phyloP scores from a whole-genome alignment of 2,113 vertebrate genomes.

The Polypterus bichir region DNA sequence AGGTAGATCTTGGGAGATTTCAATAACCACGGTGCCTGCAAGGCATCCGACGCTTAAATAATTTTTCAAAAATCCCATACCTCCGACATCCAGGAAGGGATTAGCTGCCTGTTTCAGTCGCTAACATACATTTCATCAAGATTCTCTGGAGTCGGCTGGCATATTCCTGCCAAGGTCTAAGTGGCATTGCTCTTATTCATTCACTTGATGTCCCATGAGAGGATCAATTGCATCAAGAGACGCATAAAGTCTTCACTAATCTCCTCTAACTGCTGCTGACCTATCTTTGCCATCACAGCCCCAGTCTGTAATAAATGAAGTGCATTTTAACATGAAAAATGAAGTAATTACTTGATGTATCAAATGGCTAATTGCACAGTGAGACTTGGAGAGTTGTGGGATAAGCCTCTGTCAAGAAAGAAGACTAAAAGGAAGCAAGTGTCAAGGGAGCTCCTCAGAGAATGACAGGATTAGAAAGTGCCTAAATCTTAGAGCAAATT shows the following conservation, averaged over 20 bases:
- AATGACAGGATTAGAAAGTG: conserved; percentile 42
- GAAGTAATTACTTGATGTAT: conserved; percentile 77
- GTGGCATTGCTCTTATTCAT: conserved; percentile 39
- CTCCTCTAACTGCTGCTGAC: conserved; percentile 53
- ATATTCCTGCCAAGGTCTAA: conserved; percentile 51
- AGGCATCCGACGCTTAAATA: conserved; percentile 52
- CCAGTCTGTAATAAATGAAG: conserved; percentile 63
- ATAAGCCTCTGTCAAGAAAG: conserved; percentile 56
- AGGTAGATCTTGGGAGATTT: conserved; percentile 42
- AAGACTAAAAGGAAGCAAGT: conserved; percentile 50
- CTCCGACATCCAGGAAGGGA: conserved; percentile 17
- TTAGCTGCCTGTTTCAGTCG: conserved; percentile 27
- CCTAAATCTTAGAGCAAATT: conserved; percentile 26
- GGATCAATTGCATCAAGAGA: conserved; percentile 25
- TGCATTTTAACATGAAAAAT: conserved; percentile 67
- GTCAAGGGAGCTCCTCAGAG: conserved; percentile 23
- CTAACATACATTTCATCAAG: conserved; percentile 30
- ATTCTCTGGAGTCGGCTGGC: conserved; percentile 26
- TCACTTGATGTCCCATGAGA: conserved; percentile 26
- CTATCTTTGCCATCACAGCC: conserved; percentile 48
- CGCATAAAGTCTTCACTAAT: conserved; percentile 38
- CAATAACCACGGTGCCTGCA: conserved; percentile 43
- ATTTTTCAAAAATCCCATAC: conserved; percentile 30
- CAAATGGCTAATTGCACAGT: conserved; percentile 62
- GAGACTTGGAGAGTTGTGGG: conserved; percentile 64